A percentile compares a stretch with the other conserved stretches of the same genome.
phyloP scores from a whole-genome alignment of 2,113 vertebrate species.

The Oncorhynchus nerka region DNA sequence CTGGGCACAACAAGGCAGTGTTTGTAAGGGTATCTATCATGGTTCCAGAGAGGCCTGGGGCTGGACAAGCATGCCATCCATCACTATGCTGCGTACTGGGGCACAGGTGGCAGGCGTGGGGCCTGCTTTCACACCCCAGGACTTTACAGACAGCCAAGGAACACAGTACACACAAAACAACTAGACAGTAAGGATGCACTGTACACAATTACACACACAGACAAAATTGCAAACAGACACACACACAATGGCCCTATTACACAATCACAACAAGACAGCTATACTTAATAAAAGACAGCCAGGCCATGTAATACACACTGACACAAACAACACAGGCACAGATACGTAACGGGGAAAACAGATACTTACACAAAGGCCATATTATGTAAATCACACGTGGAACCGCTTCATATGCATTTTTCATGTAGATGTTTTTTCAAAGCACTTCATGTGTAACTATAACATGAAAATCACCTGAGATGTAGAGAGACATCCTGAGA shows the following conservation, averaged over 20 bases:
- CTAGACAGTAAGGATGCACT: not conserved
- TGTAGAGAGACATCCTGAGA: too few relatives aligned
- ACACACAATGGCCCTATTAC: slow-evolving; percentile 22
- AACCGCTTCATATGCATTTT: too few relatives aligned
- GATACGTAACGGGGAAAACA: too few relatives aligned
- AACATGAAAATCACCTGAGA: too few relatives aligned
- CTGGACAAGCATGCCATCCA: slow-evolving; percentile 23
- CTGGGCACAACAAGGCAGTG: slow-evolving; percentile 25
- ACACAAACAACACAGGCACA: too few relatives aligned
- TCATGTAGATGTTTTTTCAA: too few relatives aligned
- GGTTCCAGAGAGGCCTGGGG: slow-evolving; percentile 19
- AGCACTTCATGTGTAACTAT: too few relatives aligned
- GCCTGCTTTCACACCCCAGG: slow-evolving; percentile 5
- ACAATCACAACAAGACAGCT: not conserved
- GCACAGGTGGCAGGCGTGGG: slow-evolving; percentile 39
- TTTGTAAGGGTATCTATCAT: slow-evolving; percentile 57
- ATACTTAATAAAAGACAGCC: not conserved
- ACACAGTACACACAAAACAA: slow-evolving; percentile 6
- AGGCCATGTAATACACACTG: not conserved
- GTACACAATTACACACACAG: slow-evolving; percentile 24
- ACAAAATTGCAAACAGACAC: slow-evolving; percentile 34
- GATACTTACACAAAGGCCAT: too few relatives aligned
- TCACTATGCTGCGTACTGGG: slow-evolving; percentile 42
- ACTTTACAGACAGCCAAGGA: slow-evolving; percentile 5
- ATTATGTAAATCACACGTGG: too few relatives aligned